Conservation (phyloP, 2,113 vertebrate species). For the Tragelaphus scriptus region DNA sequence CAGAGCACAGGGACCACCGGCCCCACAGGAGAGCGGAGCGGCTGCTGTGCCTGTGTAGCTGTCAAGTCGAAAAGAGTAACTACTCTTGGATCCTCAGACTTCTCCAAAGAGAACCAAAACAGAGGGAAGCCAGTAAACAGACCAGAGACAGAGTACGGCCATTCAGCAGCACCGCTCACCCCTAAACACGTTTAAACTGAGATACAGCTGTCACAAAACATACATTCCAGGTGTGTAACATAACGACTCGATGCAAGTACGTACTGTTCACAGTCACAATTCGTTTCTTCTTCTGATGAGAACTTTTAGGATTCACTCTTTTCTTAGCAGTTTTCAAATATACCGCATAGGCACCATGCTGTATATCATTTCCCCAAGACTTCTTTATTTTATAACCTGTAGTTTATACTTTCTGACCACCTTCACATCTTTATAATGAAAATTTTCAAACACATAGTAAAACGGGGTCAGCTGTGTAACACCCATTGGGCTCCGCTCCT, state of each 20-base stretch:
- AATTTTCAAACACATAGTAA: not conserved
- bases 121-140: not conserved
- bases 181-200: not conserved
- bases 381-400: not conserved
- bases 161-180: no score
- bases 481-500: rapidly evolving
- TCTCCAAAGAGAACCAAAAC: not conserved
- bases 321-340: not conserved
- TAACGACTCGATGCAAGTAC: rapidly evolving
- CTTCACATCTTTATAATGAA: not conserved
- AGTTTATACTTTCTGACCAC: not conserved
- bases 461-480: no score
- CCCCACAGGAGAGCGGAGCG: not conserved
- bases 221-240: not conserved
- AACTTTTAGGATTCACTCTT: not conserved
- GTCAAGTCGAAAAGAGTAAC: rapidly evolving
- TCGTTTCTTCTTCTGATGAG: not conserved
- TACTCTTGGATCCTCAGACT: not conserved
- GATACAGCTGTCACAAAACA: not conserved
- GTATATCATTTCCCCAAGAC: not conserved
- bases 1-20: rapidly evolving
- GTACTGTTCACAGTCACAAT: not conserved
- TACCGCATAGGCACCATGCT: not conserved
- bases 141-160: not conserved
- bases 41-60: rapidly evolving